These are phyloP conservation scores for Magallana angulata DNA, from an alignment of 1,140 invertebrate genomes.

Conservation along the genomic window DNA sequence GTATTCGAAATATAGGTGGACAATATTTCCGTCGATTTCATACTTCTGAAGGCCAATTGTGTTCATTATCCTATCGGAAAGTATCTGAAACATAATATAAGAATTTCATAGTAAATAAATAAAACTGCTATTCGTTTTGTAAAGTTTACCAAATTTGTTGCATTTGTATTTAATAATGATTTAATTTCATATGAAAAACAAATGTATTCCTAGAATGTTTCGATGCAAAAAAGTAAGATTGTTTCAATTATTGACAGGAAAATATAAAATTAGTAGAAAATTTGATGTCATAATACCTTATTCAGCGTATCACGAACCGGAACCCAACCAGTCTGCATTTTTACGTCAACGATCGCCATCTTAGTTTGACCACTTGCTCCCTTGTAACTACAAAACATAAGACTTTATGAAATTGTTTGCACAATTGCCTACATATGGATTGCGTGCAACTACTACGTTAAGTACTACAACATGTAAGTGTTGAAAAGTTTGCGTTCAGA, in stretches of 20 bases:
- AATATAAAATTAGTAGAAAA: too few species aligned
- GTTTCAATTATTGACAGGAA: too few species aligned
- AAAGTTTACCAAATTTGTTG: neutral
- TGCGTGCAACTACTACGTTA: too few species aligned
- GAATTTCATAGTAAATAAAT: neutral
- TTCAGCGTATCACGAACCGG: slow-evolving; percentile 86
- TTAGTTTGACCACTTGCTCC: slow-evolving; percentile 81
- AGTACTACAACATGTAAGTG: too few species aligned
- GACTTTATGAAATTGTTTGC: neutral
- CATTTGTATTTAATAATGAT: too few species aligned
- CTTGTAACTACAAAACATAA: neutral
- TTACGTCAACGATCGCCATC: slow-evolving; percentile 94
- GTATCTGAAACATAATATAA: slow-evolving; percentile 5
- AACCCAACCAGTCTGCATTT: slow-evolving; percentile 90
- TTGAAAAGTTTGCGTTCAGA: too few species aligned
- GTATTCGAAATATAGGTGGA: slow-evolving; percentile 91
- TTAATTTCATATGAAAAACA: too few species aligned
- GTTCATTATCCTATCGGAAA: neutral
- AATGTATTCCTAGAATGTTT: too few species aligned
- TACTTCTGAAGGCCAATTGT: slow-evolving; percentile 84
- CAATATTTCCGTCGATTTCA: slow-evolving; percentile 84
- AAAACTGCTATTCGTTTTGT: neutral
- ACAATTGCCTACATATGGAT: too few species aligned
- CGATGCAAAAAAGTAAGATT: too few species aligned
- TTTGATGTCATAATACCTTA: slow-evolving; percentile 51